Base-by-base conservation (phyloP, 2,888 invertebrate genomes). In the Hirtodrosophila duncani region DNA sequence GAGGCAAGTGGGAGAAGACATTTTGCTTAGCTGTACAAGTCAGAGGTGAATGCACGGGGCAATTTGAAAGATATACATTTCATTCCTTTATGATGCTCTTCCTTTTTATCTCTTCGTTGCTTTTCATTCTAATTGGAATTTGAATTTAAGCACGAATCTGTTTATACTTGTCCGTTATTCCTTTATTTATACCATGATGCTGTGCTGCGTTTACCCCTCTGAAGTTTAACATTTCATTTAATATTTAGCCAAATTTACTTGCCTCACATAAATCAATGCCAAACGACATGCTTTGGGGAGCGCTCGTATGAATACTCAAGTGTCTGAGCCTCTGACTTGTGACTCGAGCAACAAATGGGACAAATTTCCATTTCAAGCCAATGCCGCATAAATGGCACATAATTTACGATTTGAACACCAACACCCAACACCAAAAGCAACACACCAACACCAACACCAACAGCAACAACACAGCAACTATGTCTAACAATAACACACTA, bases 311-410 rank as follows among this genome's bases (percentile, higher is more conserved):
- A 74, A 74, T 74, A 74, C 72, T 75, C 79, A 74, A 74, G 79
- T 74, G 79, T 70, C 50, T 64, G 50, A n/a, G 49, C 34, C 29
- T 44, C 38, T 53, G n/a, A n/a, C n/a, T n/a, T n/a, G 58, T 41
- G 44, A 46, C 56, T 42, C 21, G 66, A 65, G 58, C 65, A 69
- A 69, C 71, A 71, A 78, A 69, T 75, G 75, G 67, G 75, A 75
- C 79, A 78, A 78, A 78, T 78, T 78, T 70, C 81, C 65, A 75
- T 72, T 80, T 75, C 80, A 69, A 75, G 69, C 74, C 75, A 65
- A 77, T 75, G 80, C 72, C 62, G 72, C 77, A 80, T 72, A 80
- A 80, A 77, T 80, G 77, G 70, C 62, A 77, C 74, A 80, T 77
- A 77, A 77, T 77, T 77, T 77, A 77, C 80, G 77, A 75, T 74